A percentile compares a stretch with the other conserved stretches of the same genome.
These are phyloP conservation scores for Coregonus suidteri DNA, from an alignment of 2,797 vertebrate species.

Conservation along the genomic window DNA sequence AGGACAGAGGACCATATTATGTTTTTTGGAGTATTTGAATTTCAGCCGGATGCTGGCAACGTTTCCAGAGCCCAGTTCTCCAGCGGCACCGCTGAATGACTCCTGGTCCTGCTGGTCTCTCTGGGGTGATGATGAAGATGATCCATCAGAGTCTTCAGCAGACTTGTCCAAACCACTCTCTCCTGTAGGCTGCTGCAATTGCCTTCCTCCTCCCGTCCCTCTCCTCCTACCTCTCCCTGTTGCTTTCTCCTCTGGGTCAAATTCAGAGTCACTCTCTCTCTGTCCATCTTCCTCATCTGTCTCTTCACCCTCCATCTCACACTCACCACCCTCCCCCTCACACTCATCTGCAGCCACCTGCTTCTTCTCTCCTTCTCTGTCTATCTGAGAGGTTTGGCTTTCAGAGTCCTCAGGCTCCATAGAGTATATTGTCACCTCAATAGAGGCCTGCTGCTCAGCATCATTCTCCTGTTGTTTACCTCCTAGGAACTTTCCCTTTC, in stretches of 20 bases:
- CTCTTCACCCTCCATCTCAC: background rate
- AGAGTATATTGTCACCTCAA: background rate
- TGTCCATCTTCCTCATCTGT: background rate
- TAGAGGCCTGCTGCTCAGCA: background rate
- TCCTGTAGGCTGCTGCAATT: background rate
- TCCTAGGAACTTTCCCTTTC: background rate
- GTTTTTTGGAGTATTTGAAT: background rate
- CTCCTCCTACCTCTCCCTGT: background rate
- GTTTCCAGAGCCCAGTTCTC: background rate
- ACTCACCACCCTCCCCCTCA: background rate
- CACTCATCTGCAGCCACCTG: background rate
- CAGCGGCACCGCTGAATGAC: background rate
- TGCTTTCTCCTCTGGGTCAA: background rate
- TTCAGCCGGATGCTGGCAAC: background rate
- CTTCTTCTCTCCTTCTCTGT: background rate
- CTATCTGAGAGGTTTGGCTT: background rate
- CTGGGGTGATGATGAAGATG: background rate
- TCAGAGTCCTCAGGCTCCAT: background rate
- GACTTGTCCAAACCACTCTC: background rate
- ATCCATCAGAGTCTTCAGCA: background rate
- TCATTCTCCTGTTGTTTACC: background rate
- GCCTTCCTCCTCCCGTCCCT: background rate
- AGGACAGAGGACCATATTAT: slow-evolving; percentile 1
- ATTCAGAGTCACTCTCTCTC: background rate
- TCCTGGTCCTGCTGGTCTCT: background rate